Percentiles rank a stretch among this genome's conserved stretches.
These are phyloP conservation scores for Megaleporinus macrocephalus DNA, from an alignment of 2,113 vertebrate genomes.

Conservation along the genomic window DNA sequence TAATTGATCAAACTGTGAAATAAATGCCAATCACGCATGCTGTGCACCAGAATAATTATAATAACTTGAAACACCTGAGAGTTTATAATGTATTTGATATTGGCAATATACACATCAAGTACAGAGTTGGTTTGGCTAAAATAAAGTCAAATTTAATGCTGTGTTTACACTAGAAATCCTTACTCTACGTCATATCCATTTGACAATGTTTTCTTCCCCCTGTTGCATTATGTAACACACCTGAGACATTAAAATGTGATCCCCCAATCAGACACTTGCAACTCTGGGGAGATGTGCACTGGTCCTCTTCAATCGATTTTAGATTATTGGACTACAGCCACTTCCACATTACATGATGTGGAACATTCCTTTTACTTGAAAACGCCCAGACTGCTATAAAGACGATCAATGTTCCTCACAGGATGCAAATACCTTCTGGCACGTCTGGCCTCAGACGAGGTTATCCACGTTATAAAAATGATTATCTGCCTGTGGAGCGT, in stretches of 20 bases:
- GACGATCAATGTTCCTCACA: slow-evolving; percentile 11
- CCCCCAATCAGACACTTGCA: not conserved
- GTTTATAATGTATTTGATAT: too few species aligned
- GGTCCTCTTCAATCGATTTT: not conserved
- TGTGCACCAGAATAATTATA: too few species aligned
- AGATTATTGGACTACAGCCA: not conserved
- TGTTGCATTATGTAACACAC: not conserved
- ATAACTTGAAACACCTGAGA: too few species aligned
- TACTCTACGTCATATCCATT: too few species aligned
- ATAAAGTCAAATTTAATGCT: not conserved
- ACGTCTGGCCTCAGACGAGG: not conserved
- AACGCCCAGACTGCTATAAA: not conserved
- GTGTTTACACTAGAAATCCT: not conserved
- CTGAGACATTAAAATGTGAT: not conserved
- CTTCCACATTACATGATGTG: not conserved
- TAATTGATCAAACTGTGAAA: too few species aligned
- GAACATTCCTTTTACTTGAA: not conserved
- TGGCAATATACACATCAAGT: too few species aligned
- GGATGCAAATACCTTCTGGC: slow-evolving; percentile 12
- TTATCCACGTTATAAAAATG: slow-evolving; percentile 16
- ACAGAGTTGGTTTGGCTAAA: not conserved
- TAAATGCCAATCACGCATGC: too few species aligned
- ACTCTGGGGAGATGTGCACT: not conserved
- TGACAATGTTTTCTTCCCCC: not conserved
- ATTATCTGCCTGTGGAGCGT: slow-evolving; percentile 3